These are phyloP conservation scores for Graphium colonna DNA, from an alignment of 2,888 invertebrate species.

Conservation along the genomic window DNA sequence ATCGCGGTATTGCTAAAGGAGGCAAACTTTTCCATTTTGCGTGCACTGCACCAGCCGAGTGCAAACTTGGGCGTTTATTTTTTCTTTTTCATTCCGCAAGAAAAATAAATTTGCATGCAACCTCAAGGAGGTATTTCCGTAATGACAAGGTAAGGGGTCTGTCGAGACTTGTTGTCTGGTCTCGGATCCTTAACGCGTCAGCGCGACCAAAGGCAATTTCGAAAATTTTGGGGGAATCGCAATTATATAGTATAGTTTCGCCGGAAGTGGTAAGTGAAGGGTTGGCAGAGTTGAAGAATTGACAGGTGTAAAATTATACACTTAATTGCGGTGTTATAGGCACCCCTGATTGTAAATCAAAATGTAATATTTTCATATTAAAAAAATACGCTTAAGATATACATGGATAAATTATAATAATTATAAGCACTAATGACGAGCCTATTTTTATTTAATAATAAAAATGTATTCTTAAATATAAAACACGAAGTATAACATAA, in stretches of 20 bases:
- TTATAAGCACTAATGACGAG: too few relatives aligned
- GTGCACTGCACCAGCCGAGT: conserved; percentile 37
- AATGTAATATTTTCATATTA: too few relatives aligned
- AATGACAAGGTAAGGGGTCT: conserved; percentile 8
- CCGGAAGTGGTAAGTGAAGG: background rate
- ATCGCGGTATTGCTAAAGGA: conserved; percentile 59
- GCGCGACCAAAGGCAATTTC: background rate
- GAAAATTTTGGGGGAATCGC: background rate
- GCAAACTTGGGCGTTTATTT: conserved; percentile 37
- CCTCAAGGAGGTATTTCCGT: conserved; percentile 27
- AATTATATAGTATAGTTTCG: background rate
- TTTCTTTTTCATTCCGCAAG: conserved; percentile 27
- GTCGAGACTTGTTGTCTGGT: conserved; percentile 14
- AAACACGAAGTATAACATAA: too few relatives aligned
- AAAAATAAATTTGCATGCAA: conserved; percentile 40
- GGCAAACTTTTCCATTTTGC: conserved; percentile 60
- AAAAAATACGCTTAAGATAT: too few relatives aligned
- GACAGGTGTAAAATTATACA: background rate
- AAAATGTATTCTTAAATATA: too few relatives aligned
- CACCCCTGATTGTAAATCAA: background rate
- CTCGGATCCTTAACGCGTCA: conserved; percentile 18
- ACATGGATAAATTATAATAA: too few relatives aligned
- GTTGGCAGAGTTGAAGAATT: background rate
- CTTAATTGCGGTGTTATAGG: background rate
- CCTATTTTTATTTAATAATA: too few relatives aligned